A percentile compares a stretch with the other conserved stretches of the same genome.
phyloP scores from a whole-genome alignment of 2,888 invertebrate species.

The Deroplatys truncata region DNA sequence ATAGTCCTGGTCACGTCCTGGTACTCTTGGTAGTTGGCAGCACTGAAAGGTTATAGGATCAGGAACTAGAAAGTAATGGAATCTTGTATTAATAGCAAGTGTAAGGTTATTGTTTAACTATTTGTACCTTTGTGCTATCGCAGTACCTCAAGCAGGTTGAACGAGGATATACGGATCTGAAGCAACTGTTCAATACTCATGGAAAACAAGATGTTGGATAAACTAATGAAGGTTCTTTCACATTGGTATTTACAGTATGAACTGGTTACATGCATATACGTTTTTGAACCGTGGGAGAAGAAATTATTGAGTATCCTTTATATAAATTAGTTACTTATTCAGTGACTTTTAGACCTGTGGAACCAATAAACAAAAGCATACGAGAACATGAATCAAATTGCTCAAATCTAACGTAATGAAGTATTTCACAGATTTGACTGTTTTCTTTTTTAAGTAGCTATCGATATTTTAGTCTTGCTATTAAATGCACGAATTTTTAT shows the following conservation, averaged over 20 bases:
- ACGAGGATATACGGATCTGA: no score
- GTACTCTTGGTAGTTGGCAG: not conserved
- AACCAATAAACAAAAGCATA: no score
- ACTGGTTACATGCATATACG: constrained; percentile 47
- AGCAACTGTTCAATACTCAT: not conserved
- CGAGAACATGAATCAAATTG: not conserved
- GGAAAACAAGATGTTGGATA: not conserved
- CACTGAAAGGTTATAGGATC: not conserved
- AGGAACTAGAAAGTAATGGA: not conserved
- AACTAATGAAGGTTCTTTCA: constrained; percentile 13
- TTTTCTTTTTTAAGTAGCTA: no score
- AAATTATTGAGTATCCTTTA: constrained; percentile 44
- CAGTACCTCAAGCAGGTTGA: no score
- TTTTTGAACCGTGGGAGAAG: constrained; percentile 50
- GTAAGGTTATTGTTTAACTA: not conserved
- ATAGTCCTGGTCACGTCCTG: no score
- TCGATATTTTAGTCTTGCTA: no score
- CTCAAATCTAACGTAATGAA: not conserved
- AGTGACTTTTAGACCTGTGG: not conserved
- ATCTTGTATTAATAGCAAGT: not conserved
- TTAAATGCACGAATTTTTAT: no score
- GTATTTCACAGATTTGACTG: no score
- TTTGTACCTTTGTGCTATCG: no score
- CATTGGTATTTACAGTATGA: constrained; percentile 46
- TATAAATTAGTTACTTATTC: not conserved